Conservation (phyloP, 2,888 invertebrate genomes). For the Pammene fasciana region DNA sequence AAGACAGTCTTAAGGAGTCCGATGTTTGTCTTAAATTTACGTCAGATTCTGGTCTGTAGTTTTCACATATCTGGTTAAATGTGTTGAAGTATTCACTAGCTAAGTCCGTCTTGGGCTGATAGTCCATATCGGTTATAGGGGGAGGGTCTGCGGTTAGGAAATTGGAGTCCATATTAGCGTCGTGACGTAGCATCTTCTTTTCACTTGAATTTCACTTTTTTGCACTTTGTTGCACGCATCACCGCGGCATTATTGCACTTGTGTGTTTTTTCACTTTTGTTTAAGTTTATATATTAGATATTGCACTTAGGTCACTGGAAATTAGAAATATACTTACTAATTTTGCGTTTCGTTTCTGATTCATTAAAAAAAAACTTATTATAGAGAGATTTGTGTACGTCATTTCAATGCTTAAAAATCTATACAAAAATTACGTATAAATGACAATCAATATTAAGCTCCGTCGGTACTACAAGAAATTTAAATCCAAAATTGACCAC, state of each 20-base stretch:
- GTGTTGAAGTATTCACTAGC: conserved; percentile 78
- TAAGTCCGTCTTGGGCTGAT: conserved; percentile 69
- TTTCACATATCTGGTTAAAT: conserved; percentile 77
- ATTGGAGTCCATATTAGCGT: conserved; percentile 72
- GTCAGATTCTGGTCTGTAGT: conserved; percentile 68
- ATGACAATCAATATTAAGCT: not conserved
- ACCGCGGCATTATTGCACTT: conserved; percentile 49
- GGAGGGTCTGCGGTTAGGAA: conserved; percentile 84
- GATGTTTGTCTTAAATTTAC: conserved; percentile 71
- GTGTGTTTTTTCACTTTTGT: not conserved
- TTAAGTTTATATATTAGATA: conserved; percentile 8
- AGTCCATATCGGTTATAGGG: conserved; percentile 72
- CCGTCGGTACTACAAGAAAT: not conserved
- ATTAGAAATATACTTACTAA: not conserved
- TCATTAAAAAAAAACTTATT: not conserved
- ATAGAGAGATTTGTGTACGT: not conserved
- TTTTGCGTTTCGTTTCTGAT: conserved; percentile 25
- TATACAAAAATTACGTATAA: not conserved
- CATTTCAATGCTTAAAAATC: not conserved
- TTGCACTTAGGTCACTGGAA: conserved; percentile 33
- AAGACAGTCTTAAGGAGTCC: conserved; percentile 68
- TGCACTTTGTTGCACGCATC: conserved; percentile 66
- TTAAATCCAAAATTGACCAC: conserved; percentile 25
- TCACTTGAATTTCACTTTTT: conserved; percentile 70
- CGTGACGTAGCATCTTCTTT: conserved; percentile 66